A percentile compares a stretch with the other conserved stretches of the same genome.
These are phyloP conservation scores for Chloropsis cyanopogon DNA, from an alignment of 2,113 vertebrate genomes.

Conservation along the genomic window DNA sequence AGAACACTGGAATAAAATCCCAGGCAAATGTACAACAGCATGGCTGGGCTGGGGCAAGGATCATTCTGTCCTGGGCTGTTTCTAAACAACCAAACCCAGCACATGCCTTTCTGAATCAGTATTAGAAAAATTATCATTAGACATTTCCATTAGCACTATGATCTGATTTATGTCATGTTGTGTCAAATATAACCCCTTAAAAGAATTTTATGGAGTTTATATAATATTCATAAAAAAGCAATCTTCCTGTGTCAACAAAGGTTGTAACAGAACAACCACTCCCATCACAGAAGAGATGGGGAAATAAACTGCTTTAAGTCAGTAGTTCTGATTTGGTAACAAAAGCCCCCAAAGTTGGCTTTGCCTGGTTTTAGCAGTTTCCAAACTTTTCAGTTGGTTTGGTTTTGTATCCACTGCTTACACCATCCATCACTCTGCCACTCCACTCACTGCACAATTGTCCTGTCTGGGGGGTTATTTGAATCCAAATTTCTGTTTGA, in stretches of 20 bases:
- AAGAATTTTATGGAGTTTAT: not conserved
- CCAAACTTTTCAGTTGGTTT: conserved; percentile 10
- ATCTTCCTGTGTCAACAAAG: not conserved
- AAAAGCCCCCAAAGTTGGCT: conserved; percentile 18
- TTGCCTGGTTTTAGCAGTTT: conserved; percentile 14
- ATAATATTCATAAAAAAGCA: not conserved
- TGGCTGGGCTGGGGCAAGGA: not conserved
- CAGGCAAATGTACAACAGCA: not conserved
- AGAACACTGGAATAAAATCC: not conserved
- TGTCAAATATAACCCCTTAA: not conserved
- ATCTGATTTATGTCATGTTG: conserved; percentile 14
- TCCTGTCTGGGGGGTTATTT: conserved; percentile 61
- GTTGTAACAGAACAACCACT: not conserved
- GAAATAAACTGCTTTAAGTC: conserved; percentile 9
- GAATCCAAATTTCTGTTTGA: conserved; percentile 70
- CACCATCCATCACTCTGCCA: conserved; percentile 25
- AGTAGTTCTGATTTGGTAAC: conserved; percentile 19
- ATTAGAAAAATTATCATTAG: conserved; percentile 13
- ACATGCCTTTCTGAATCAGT: not conserved
- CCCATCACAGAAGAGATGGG: not conserved
- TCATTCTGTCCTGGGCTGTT: not conserved
- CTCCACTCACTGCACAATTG: conserved; percentile 16
- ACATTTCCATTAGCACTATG: not conserved
- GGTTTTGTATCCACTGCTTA: not conserved
- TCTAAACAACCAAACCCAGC: conserved; percentile 25